Conservation (phyloP, 2,797 vertebrate species). For the Rhabdomys pumilio region DNA sequence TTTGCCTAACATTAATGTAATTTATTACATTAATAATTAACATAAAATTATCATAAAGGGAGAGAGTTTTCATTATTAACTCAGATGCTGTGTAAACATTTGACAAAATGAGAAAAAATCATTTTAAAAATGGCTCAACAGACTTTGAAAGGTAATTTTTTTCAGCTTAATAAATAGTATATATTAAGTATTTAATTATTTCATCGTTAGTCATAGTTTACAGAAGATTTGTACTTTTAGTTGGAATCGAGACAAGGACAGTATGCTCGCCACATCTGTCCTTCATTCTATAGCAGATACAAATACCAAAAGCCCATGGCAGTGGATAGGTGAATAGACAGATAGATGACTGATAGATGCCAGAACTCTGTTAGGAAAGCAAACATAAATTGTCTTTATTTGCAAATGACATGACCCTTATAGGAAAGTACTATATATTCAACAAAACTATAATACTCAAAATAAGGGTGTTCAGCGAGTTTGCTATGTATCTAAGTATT, state of each 20-base stretch:
- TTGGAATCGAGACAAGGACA: not conserved
- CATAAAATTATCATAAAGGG: not conserved
- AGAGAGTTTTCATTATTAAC: not conserved
- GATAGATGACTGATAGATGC: not conserved
- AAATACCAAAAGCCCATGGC: not conserved
- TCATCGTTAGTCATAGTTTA: not conserved
- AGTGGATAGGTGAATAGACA: not conserved
- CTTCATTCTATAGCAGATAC: not conserved
- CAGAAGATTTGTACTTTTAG: not conserved
- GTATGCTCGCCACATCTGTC: not conserved
- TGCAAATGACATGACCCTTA: not conserved
- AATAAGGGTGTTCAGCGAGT: not conserved
- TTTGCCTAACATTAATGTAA: not conserved
- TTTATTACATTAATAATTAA: not conserved
- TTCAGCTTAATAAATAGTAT: not conserved
- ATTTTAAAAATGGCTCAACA: not conserved
- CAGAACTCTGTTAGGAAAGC: not conserved
- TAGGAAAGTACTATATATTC: not conserved
- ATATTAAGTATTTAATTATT: not conserved
- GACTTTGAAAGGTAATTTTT: not conserved
- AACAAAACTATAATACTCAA: not conserved
- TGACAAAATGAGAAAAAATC: not conserved
- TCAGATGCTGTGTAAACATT: not conserved
- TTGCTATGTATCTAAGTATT: not conserved
- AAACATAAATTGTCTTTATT: constrained; percentile 3